A percentile compares a stretch with the other conserved stretches of the same genome.
These are phyloP conservation scores for Meiosimyza decipiens DNA, from an alignment of 2,888 invertebrate genomes.

Conservation along the genomic window DNA sequence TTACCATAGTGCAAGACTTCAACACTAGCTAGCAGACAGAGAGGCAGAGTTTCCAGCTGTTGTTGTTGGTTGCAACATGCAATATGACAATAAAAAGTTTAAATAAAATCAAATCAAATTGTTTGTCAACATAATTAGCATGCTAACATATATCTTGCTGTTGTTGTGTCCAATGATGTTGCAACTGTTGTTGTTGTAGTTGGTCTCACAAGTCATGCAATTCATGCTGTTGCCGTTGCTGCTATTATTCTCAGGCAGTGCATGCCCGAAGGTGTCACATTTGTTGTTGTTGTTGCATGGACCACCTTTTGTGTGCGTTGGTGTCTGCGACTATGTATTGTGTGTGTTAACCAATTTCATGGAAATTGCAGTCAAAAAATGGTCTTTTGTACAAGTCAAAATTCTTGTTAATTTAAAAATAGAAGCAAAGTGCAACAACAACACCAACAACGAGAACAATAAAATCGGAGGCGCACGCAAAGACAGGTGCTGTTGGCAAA, in stretches of 20 bases:
- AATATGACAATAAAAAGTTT: too few relatives aligned
- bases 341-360: slow-evolving; percentile 16
- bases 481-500: neutral
- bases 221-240: too few relatives aligned
- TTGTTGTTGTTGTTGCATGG: slow-evolving; percentile 1
- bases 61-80: too few relatives aligned
- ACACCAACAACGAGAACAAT: neutral
- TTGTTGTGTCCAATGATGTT: neutral
- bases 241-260: neutral
- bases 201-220: too few relatives aligned
- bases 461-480: slow-evolving; percentile 15
- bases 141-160: slow-evolving; percentile 8
- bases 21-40: too few relatives aligned
- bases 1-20: too few relatives aligned
- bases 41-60: too few relatives aligned
- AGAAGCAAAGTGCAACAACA: neutral
- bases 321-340: slow-evolving; percentile 21
- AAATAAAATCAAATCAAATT: too few relatives aligned
- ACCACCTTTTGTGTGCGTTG: neutral
- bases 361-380: slow-evolving; percentile 21
- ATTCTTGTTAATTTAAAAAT: slow-evolving; percentile 22
- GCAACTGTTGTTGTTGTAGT: too few relatives aligned
- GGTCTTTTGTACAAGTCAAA: slow-evolving; percentile 16
- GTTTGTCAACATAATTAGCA: neutral
- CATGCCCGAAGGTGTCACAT: neutral